Evolutionary conservation across 2,888 invertebrate species (phyloP).

Genomic region (Polyommatus icarus): DNA sequence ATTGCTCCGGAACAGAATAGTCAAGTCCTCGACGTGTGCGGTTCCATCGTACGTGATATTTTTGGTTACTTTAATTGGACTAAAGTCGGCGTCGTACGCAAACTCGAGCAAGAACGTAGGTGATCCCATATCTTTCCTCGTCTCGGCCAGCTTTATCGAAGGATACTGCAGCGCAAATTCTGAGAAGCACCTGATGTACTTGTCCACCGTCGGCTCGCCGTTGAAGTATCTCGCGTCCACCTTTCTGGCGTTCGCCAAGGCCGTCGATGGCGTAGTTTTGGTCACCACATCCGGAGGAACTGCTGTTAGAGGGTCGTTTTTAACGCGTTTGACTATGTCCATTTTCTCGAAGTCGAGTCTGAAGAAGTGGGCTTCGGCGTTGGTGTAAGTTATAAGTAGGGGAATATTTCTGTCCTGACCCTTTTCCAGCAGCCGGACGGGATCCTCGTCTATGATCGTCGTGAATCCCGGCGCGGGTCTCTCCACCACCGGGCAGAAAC

Average conservation of each 20-base stretch:
- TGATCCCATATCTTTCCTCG: slow-evolving; percentile 51
- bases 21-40: slow-evolving; percentile 81
- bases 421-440: slow-evolving; percentile 53
- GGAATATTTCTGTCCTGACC: slow-evolving; percentile 62
- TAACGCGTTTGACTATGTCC: slow-evolving; percentile 50
- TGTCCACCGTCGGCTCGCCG: slow-evolving; percentile 49
- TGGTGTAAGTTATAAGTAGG: slow-evolving; percentile 61
- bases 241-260: slow-evolving; percentile 46
- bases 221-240: slow-evolving; percentile 55
- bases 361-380: slow-evolving; percentile 62
- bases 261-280: slow-evolving; percentile 41
- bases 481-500: slow-evolving; percentile 66
- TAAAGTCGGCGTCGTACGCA: slow-evolving; percentile 70
- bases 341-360: slow-evolving; percentile 53
- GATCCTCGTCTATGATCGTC: slow-evolving; percentile 60
- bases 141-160: slow-evolving; percentile 54
- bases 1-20: slow-evolving; percentile 72
- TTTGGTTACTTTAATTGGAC: slow-evolving; percentile 63
- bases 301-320: slow-evolving; percentile 47
- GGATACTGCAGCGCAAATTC: slow-evolving; percentile 60
- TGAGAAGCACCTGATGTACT: slow-evolving; percentile 53
- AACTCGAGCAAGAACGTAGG: slow-evolving; percentile 78
- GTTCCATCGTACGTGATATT: slow-evolving; percentile 69
- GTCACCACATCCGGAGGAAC: slow-evolving; percentile 54
- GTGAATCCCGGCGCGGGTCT: slow-evolving; percentile 55